Percentiles rank a stretch among this genome's conserved stretches.
phyloP scores from a whole-genome alignment of 2,113 vertebrate species.

The Lampris incognitus region DNA sequence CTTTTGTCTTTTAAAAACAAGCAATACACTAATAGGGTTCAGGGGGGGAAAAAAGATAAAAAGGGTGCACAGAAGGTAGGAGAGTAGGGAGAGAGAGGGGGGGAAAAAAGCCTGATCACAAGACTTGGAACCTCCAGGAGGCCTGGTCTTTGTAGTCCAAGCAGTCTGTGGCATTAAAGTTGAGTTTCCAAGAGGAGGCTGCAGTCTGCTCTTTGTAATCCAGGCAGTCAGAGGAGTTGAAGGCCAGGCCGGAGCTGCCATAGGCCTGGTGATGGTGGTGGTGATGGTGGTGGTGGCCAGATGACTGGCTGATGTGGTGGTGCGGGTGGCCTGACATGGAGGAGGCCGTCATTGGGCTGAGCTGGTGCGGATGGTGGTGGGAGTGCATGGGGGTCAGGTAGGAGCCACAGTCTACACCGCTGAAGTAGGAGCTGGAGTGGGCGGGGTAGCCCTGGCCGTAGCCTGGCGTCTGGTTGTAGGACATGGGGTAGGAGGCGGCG shows the following conservation, averaged over 20 bases:
- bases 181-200: slow-evolving; percentile 95
- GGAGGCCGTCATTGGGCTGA: slow-evolving; percentile 95
- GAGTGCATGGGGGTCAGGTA: slow-evolving; percentile 98
- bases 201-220: slow-evolving; percentile 98
- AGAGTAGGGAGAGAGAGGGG: neutral
- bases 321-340: slow-evolving; percentile 91
- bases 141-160: slow-evolving; percentile 99
- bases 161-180: slow-evolving; percentile 98
- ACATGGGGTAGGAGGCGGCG: slow-evolving; percentile 91
- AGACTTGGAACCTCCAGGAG: slow-evolving; percentile 99
- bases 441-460: slow-evolving; percentile 93
- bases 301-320: slow-evolving; percentile 91
- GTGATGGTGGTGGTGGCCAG: slow-evolving; percentile 93
- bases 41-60: slow-evolving; percentile 32
- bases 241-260: slow-evolving; percentile 87
- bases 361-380: slow-evolving; percentile 94
- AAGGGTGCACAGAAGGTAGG: slow-evolving; percentile 34
- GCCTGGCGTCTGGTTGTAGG: slow-evolving; percentile 92
- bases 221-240: slow-evolving; percentile 98
- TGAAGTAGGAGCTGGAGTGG: slow-evolving; percentile 93
- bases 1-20: slow-evolving; percentile 71
- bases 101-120: slow-evolving; percentile 83
- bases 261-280: slow-evolving; percentile 95
- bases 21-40: slow-evolving; percentile 65
- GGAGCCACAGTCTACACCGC: slow-evolving; percentile 95